A percentile compares a stretch with the other conserved stretches of the same genome.
These are phyloP conservation scores for Neosilurus mollespiculum DNA, from an alignment of 2,797 vertebrate species.

Conservation along the genomic window DNA sequence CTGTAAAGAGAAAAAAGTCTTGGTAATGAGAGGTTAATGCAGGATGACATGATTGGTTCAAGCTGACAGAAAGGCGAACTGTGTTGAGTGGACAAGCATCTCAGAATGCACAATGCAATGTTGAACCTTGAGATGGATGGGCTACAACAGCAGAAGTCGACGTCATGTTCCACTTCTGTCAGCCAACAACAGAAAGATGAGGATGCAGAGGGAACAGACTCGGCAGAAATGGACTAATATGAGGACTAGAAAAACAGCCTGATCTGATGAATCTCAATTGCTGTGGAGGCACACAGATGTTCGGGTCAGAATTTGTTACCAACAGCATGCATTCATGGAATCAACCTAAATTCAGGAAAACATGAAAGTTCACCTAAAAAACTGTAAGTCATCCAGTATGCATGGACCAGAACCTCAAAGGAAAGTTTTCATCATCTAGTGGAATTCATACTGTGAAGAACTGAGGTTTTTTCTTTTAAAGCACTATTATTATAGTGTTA, in stretches of 20 bases:
- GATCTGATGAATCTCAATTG: neutral
- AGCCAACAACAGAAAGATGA: neutral
- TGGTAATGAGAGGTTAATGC: neutral
- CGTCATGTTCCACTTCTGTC: neutral
- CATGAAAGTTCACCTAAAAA: neutral
- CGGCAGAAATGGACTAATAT: neutral
- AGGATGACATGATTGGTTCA: neutral
- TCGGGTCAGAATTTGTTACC: neutral
- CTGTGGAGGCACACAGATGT: too few relatives aligned
- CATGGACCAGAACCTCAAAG: neutral
- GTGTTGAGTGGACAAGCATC: neutral
- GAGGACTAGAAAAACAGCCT: neutral
- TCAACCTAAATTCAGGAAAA: neutral
- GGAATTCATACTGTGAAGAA: neutral
- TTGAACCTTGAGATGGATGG: neutral
- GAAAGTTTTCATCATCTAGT: neutral
- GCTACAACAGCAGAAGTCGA: neutral
- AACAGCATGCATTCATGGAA: neutral
- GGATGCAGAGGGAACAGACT: neutral
- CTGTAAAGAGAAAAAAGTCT: neutral
- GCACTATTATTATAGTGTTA: neutral
- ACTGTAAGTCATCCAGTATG: too few relatives aligned
- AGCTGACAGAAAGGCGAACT: neutral
- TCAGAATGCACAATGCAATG: neutral
- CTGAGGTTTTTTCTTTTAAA: neutral